Percentiles rank a stretch among this genome's conserved stretches.
These are phyloP conservation scores for Martes martes DNA, from an alignment of 2,113 vertebrate genomes.

Conservation along the genomic window DNA sequence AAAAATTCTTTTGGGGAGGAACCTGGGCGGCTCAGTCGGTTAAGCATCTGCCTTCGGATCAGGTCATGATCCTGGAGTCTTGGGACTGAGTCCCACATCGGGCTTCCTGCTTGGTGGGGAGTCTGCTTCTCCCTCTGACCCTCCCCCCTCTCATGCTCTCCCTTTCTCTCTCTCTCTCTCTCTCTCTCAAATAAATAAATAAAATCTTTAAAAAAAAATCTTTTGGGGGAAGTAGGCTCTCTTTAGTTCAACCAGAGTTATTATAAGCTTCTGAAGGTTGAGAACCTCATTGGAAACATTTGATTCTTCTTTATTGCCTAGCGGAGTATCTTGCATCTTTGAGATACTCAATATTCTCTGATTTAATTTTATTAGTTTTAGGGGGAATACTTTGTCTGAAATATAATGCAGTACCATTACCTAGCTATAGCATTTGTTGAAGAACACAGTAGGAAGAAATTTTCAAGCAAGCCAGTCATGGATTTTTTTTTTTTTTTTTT, in stretches of 20 bases:
- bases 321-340: neutral
- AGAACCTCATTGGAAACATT: neutral
- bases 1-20: neutral
- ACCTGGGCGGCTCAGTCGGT: too few relatives aligned
- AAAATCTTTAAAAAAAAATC: too few relatives aligned
- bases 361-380: neutral
- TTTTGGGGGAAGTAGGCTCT: neutral
- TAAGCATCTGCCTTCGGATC: too few relatives aligned
- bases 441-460: neutral
- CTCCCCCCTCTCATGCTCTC: too few relatives aligned
- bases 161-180: too few relatives aligned
- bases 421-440: neutral
- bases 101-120: too few relatives aligned
- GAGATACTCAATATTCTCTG: neutral
- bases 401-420: neutral
- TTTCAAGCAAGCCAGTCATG: neutral
- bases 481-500: neutral
- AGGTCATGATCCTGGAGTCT: too few relatives aligned
- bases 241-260: neutral
- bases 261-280: neutral
- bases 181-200: too few relatives aligned
- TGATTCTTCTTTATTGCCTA: neutral
- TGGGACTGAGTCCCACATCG: too few relatives aligned
- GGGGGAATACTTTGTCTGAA: neutral
- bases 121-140: too few relatives aligned